Percentiles rank a stretch among this genome's conserved stretches.
Evolutionary conservation across 2,888 invertebrate genomes (phyloP).

Genomic region (Oligia fasciuncula): DNA sequence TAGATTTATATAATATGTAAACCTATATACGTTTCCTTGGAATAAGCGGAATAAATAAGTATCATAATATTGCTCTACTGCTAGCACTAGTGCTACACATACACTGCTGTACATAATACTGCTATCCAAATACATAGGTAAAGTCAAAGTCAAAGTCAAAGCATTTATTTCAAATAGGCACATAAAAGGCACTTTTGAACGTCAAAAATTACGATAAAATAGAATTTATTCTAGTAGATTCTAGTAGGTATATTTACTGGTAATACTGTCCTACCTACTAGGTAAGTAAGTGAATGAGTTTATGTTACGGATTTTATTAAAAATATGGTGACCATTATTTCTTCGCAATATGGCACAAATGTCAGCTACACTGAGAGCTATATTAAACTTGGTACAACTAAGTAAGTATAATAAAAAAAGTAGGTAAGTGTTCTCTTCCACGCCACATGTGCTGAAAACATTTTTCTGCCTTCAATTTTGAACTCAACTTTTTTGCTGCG

Average conservation of each 20-base stretch:
- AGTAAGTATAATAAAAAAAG: conserved; percentile 17
- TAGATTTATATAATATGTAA: background rate
- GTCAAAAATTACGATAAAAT: too few relatives aligned
- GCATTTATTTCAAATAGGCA: too few relatives aligned
- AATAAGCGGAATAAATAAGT: background rate
- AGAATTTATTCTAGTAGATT: too few relatives aligned
- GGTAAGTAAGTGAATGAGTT: background rate
- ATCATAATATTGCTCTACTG: background rate
- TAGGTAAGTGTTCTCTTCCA: conserved; percentile 4
- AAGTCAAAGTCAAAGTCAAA: too few relatives aligned
- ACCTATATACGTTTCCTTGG: background rate
- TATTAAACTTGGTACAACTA: conserved; percentile 4
- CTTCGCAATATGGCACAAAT: background rate
- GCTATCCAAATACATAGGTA: too few relatives aligned
- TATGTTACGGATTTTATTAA: background rate
- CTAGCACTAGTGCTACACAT: background rate
- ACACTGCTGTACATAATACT: background rate
- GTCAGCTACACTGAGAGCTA: too few relatives aligned
- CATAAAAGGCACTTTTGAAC: too few relatives aligned
- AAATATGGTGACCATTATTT: background rate
- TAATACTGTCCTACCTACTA: background rate
- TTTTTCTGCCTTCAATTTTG: conserved; percentile 29
- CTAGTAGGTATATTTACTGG: too few relatives aligned
- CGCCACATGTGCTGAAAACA: conserved; percentile 22
- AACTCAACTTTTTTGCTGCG: conserved; percentile 32